A percentile compares a stretch with the other conserved stretches of the same genome.
These are phyloP conservation scores for Paedocypris micromegethes DNA, from an alignment of 2,797 vertebrate species.

Conservation along the genomic window DNA sequence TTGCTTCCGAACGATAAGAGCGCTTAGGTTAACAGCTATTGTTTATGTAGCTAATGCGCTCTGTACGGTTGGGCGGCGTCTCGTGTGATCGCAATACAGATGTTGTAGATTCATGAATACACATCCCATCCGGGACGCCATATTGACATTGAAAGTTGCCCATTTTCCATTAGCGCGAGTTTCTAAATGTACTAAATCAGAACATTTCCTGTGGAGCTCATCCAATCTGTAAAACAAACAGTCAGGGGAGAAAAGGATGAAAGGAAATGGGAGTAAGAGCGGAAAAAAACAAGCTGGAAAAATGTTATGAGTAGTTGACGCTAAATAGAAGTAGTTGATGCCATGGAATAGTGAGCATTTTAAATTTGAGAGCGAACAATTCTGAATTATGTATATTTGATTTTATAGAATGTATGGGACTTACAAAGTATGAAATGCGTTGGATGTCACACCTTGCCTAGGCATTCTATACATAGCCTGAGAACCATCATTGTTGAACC, in stretches of 20 bases:
- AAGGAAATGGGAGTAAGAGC: neutral
- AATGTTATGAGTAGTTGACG: too few relatives aligned
- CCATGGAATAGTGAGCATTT: too few relatives aligned
- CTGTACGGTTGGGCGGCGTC: neutral
- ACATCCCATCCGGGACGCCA: constrained; percentile 2
- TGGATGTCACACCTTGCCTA: too few relatives aligned
- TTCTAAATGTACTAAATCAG: constrained; percentile 19
- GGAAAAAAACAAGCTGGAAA: neutral
- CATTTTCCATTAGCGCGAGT: constrained; percentile 6
- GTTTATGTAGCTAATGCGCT: constrained; percentile 22
- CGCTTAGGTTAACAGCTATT: constrained; percentile 8
- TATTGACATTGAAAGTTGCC: constrained; percentile 17
- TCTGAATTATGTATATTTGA: too few relatives aligned
- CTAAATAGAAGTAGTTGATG: too few relatives aligned
- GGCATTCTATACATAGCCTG: too few relatives aligned
- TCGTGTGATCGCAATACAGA: neutral
- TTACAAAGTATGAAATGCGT: too few relatives aligned
- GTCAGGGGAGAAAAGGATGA: neutral
- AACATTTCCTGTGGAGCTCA: constrained; percentile 8
- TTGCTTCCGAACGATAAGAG: constrained; percentile 10
- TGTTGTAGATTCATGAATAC: neutral
- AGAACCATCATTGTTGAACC: too few relatives aligned
- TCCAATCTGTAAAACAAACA: constrained; percentile 27
- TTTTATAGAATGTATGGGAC: too few relatives aligned
- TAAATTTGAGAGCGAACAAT: too few relatives aligned